phyloP scores from a whole-genome alignment of 2,797 vertebrate genomes.

The Acanthurus tractus region DNA sequence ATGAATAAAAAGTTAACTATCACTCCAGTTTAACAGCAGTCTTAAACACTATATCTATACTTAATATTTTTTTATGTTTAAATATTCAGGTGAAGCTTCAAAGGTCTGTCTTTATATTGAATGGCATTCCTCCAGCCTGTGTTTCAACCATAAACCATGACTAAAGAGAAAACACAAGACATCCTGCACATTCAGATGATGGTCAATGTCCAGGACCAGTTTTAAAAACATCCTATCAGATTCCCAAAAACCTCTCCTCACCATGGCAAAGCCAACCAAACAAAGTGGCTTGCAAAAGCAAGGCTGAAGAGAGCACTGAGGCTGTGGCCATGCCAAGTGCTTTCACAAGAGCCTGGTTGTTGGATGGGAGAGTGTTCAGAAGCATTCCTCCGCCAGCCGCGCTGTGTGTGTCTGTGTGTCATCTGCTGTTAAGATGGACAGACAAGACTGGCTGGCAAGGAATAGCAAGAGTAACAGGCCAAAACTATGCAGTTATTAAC shows the following conservation, averaged over 20 bases:
- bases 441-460: conserved; percentile 57
- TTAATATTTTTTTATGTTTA: not conserved
- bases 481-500: conserved; percentile 73
- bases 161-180: conserved; percentile 22
- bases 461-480: conserved; percentile 49
- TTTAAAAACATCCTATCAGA: conserved; percentile 62
- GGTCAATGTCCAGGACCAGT: conserved; percentile 14
- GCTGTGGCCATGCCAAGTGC: conserved; percentile 41
- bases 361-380: conserved; percentile 31
- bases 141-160: not conserved
- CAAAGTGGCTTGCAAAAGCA: conserved; percentile 65
- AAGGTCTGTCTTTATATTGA: too few species aligned
- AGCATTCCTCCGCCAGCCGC: conserved; percentile 57
- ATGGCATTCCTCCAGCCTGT: not conserved
- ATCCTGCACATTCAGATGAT: conserved; percentile 32
- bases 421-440: conserved; percentile 65
- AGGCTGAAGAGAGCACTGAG: conserved; percentile 43
- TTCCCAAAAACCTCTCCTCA: conserved; percentile 44
- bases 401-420: conserved; percentile 60
- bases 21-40: not conserved
- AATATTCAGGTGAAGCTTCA: too few species aligned
- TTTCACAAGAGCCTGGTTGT: conserved; percentile 52
- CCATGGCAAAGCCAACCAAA: conserved; percentile 65
- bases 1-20: not conserved
- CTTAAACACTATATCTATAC: not conserved